Base-by-base conservation (phyloP, 1,140 invertebrate genomes). In the Heliconius hewitsoni region DNA sequence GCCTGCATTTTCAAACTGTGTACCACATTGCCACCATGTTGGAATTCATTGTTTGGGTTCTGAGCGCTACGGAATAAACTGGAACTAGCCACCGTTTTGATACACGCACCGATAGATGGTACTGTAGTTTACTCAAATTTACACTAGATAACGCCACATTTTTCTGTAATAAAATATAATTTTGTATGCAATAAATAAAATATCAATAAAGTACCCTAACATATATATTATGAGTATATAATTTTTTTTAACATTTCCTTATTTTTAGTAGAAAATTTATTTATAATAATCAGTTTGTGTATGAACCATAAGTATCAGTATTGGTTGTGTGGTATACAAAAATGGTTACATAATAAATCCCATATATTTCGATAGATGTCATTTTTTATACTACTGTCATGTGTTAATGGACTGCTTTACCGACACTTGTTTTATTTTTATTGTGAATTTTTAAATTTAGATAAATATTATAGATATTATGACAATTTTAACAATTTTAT, bases 1-100 rank as follows among this genome's bases (percentile, higher is more conserved):
- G 88, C 91, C 93, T 94, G 93, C 94, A 95, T 95, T 95, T 94
- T 95, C 94, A 95, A 95, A 95, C 94, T 89, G 90, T 95, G 91
- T 94, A 94, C 89, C 93, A 93, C 93, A 95, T 93, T 94, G 92
- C 93, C 92, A 89, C 93, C 93, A 94, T 95, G 91, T 94, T 95
- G 94, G 91, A 94, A 94, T 95, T 93, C 85, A 94, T 94, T 95
- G 94, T 95, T 95, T 95, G 94, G 94, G 93, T 94, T 92, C 87
- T 91, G 92, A 94, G 93, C 94, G 94, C 94, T 87, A 85, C 89
- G 91, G 87, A 74, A 66, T 82, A 72, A 85, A 82, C 80, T 70
- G 42, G 84, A 92, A 92, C 90, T 90, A 88, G 9, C 27, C 1
- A 46, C 8, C 13, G 77, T 73, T 84, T 85, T 86, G 52, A 60